Conservation (phyloP, 2,888 invertebrate species). For the Hanleya hanleyi region DNA sequence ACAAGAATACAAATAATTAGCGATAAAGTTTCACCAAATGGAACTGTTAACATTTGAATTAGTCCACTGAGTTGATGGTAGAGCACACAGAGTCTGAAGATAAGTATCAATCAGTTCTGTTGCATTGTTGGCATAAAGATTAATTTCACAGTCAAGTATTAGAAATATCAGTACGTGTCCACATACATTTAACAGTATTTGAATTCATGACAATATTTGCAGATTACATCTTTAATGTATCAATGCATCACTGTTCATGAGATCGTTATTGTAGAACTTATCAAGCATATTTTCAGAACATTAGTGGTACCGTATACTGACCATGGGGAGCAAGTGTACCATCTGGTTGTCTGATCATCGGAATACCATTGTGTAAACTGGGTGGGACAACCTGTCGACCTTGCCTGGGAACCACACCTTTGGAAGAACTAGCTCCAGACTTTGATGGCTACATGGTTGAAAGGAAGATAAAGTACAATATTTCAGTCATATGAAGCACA, state of each 20-base stretch:
- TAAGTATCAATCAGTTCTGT: too few relatives aligned
- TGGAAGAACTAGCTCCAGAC: not conserved
- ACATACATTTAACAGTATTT: too few relatives aligned
- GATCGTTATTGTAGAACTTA: slow-evolving; percentile 67
- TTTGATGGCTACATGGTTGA: not conserved
- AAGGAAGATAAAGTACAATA: not conserved
- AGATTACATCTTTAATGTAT: too few relatives aligned
- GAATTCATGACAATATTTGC: too few relatives aligned
- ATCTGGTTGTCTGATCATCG: not conserved
- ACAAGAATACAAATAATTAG: too few relatives aligned
- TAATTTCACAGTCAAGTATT: too few relatives aligned
- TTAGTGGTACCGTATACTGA: not conserved
- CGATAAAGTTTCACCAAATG: too few relatives aligned
- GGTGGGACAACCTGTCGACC: not conserved
- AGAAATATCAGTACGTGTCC: too few relatives aligned
- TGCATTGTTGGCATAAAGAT: too few relatives aligned
- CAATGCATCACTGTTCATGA: slow-evolving; percentile 71
- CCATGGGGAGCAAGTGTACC: not conserved
- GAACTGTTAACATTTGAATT: too few relatives aligned
- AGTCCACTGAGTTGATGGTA: too few relatives aligned
- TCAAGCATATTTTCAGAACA: not conserved
- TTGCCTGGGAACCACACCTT: not conserved
- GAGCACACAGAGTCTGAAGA: too few relatives aligned
- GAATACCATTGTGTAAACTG: not conserved
- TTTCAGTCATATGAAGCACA: not conserved